phyloP scores from a whole-genome alignment of 2,113 vertebrate genomes.

The Oreochromis tanganicae region DNA sequence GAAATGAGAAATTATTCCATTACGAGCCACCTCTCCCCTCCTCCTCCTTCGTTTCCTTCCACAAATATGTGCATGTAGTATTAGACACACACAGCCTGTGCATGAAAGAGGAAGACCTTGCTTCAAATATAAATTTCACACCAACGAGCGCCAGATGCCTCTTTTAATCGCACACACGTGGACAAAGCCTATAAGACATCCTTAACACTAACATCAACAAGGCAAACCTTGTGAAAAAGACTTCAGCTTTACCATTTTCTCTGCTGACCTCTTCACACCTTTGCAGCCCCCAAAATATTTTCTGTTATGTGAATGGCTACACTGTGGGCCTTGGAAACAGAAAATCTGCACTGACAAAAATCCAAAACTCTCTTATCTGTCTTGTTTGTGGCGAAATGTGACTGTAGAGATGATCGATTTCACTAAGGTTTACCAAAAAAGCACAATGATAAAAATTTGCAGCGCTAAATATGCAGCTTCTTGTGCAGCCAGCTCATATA shows the following conservation, averaged over 20 bases:
- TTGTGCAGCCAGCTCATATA: not conserved
- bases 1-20: slow-evolving; percentile 45
- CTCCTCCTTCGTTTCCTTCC: not conserved
- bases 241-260: not conserved
- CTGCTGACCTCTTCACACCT: not conserved
- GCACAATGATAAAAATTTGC: not conserved
- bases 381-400: not conserved
- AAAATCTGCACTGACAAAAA: not conserved
- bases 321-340: not conserved
- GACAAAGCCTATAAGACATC: not conserved
- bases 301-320: not conserved
- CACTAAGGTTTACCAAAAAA: not conserved
- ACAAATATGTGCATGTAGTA: not conserved
- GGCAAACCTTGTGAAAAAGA: not conserved
- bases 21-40: not conserved
- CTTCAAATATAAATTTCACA: not conserved
- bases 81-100: not conserved
- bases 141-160: not conserved
- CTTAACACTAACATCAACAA: not conserved
- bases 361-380: not conserved
- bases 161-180: not conserved
- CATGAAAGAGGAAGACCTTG: not conserved
- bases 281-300: not conserved
- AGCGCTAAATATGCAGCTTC: not conserved
- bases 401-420: not conserved